Evolutionary conservation across 2,888 invertebrate genomes (phyloP).

Genomic region (Eurois occulta): DNA sequence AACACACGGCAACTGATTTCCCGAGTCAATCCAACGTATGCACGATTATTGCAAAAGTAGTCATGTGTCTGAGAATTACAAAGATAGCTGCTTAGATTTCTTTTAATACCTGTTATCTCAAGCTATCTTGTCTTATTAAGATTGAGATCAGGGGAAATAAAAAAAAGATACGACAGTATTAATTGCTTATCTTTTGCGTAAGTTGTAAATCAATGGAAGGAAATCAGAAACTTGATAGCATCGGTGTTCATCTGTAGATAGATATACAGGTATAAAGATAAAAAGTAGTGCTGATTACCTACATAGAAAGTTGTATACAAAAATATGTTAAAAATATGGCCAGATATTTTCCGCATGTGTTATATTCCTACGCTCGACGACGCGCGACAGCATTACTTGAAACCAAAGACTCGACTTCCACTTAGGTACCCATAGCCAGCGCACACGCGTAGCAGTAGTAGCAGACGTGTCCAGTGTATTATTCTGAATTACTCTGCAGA

Average conservation of each 20-base stretch:
- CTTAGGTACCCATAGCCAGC: too few species aligned
- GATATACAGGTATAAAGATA: conserved; percentile 18
- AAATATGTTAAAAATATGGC: not conserved
- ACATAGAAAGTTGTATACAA: not conserved
- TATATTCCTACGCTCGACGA: too few species aligned
- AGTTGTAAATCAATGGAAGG: conserved; percentile 60
- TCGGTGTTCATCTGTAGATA: conserved; percentile 14
- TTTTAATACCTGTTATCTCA: conserved; percentile 4
- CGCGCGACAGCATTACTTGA: too few species aligned
- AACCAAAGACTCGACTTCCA: too few species aligned
- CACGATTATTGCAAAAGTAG: conserved; percentile 14
- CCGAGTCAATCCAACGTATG: not conserved
- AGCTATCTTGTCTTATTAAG: conserved; percentile 30
- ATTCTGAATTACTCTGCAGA: too few species aligned
- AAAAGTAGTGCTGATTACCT: not conserved
- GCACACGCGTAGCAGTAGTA: too few species aligned
- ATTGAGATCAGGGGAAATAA: conserved; percentile 44
- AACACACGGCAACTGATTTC: not conserved
- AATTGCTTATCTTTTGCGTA: conserved; percentile 44
- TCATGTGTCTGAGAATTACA: conserved; percentile 1
- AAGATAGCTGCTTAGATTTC: conserved; percentile 13
- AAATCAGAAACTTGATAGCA: conserved; percentile 50
- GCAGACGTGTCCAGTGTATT: too few species aligned
- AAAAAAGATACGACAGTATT: conserved; percentile 39
- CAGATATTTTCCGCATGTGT: not conserved